Percentiles rank a stretch among this genome's conserved stretches.
phyloP scores from a whole-genome alignment of 2,888 invertebrate genomes.

The Pyrochroa serraticornis region DNA sequence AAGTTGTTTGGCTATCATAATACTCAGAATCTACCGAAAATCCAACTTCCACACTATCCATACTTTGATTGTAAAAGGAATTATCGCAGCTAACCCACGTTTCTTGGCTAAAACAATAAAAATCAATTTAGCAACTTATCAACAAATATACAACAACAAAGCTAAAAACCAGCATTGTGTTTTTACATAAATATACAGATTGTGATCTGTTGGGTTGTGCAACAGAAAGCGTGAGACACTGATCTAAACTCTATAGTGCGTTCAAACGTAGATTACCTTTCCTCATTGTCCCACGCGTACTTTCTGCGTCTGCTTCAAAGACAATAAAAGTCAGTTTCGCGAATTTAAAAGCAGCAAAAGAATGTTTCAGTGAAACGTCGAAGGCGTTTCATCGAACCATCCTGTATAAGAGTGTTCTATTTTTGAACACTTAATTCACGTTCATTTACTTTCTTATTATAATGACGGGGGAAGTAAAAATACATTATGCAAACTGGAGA shows the following conservation, averaged over 20 bases:
- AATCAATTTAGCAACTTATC: background rate
- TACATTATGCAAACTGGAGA: too few species aligned
- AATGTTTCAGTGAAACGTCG: too few species aligned
- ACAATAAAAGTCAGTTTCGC: conserved; percentile 34
- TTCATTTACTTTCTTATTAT: too few species aligned
- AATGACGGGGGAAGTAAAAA: too few species aligned
- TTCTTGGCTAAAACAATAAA: conserved; percentile 61
- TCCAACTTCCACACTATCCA: conserved; percentile 54
- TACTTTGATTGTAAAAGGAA: conserved; percentile 56
- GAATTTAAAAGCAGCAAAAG: too few species aligned
- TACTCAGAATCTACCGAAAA: conserved; percentile 57
- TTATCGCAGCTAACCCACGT: conserved; percentile 64
- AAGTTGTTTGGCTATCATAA: conserved; percentile 51
- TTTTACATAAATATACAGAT: conserved; percentile 1
- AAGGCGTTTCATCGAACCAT: too few species aligned
- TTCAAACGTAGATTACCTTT: conserved; percentile 57
- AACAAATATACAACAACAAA: conserved; percentile 3
- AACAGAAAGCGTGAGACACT: background rate
- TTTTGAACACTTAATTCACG: too few species aligned
- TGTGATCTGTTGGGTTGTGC: background rate
- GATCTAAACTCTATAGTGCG: conserved; percentile 4
- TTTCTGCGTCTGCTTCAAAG: conserved; percentile 60
- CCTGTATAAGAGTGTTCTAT: too few species aligned
- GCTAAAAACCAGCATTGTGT: background rate
- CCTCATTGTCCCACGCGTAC: conserved; percentile 63